Evolutionary conservation across 2,888 invertebrate species (phyloP).

Genomic region (Harpalus rubripes): DNA sequence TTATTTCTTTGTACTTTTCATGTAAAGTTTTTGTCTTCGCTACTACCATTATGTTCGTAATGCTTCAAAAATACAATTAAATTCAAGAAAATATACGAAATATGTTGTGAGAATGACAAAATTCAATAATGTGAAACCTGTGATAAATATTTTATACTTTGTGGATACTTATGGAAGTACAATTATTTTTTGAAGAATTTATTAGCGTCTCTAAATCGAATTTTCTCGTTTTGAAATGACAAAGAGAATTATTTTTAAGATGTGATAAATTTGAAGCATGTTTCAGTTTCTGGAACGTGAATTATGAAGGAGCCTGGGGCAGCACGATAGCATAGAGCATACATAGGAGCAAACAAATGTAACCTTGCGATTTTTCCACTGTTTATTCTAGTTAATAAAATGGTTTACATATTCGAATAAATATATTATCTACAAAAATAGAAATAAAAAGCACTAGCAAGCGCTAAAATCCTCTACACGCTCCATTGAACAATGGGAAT

Average conservation of each 20-base stretch:
- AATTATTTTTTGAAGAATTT: constrained; percentile 44
- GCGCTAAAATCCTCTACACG: constrained; percentile 38
- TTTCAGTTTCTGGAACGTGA: constrained; percentile 40
- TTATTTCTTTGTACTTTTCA: too few relatives aligned
- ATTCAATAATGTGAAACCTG: neutral
- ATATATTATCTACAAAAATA: constrained; percentile 33
- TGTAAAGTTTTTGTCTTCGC: too few relatives aligned
- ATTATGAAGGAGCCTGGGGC: constrained; percentile 21
- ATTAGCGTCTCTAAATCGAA: constrained; percentile 8
- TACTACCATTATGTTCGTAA: neutral
- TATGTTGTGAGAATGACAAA: neutral
- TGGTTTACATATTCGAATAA: constrained; percentile 34
- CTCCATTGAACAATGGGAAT: constrained; percentile 41
- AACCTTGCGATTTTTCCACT: constrained; percentile 15
- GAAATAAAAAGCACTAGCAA: constrained; percentile 42
- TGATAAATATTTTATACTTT: neutral
- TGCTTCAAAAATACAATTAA: neutral
- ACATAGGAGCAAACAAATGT: constrained; percentile 25
- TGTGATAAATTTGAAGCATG: constrained; percentile 20
- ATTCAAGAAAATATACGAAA: neutral
- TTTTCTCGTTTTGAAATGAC: constrained; percentile 13
- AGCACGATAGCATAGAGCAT: constrained; percentile 7
- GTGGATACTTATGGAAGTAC: neutral
- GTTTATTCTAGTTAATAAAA: constrained; percentile 38
- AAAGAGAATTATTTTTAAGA: constrained; percentile 38